Conservation (phyloP, 2,113 vertebrate species). For the Rostratula benghalensis region DNA sequence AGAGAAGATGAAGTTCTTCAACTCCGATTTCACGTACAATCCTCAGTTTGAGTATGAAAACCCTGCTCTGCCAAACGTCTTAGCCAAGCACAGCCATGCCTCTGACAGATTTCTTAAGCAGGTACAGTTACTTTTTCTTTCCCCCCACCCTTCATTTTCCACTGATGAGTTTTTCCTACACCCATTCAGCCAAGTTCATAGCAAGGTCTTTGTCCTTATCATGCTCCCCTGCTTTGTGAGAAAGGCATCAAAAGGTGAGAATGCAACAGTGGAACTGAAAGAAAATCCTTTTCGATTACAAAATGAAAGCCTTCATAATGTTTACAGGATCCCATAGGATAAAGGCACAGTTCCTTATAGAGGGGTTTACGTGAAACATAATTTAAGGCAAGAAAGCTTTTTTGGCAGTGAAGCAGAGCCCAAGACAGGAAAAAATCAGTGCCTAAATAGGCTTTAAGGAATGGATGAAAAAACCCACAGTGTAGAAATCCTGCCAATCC, state of each 20-base stretch:
- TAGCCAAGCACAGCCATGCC: conserved; percentile 83
- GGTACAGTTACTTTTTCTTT: conserved; percentile 62
- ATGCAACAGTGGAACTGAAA: neutral
- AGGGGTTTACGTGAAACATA: neutral
- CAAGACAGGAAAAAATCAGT: neutral
- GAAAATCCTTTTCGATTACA: neutral
- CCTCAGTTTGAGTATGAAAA: conserved; percentile 92
- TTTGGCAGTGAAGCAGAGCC: neutral
- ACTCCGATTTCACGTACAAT: conserved; percentile 86
- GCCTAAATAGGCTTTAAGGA: neutral
- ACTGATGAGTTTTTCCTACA: neutral
- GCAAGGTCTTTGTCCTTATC: neutral
- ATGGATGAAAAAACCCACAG: neutral
- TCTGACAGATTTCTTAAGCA: conserved; percentile 88
- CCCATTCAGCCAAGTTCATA: neutral
- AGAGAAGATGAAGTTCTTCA: conserved; percentile 89
- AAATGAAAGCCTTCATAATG: neutral
- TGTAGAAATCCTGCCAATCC: neutral
- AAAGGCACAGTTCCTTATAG: neutral
- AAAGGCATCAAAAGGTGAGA: neutral
- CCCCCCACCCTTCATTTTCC: neutral
- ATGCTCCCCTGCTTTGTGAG: neutral
- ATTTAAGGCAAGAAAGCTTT: neutral
- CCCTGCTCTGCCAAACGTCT: conserved; percentile 75
- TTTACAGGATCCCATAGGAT: neutral